Evolutionary conservation across 2,888 invertebrate genomes (phyloP).

Genomic region (Venusia cambrica): DNA sequence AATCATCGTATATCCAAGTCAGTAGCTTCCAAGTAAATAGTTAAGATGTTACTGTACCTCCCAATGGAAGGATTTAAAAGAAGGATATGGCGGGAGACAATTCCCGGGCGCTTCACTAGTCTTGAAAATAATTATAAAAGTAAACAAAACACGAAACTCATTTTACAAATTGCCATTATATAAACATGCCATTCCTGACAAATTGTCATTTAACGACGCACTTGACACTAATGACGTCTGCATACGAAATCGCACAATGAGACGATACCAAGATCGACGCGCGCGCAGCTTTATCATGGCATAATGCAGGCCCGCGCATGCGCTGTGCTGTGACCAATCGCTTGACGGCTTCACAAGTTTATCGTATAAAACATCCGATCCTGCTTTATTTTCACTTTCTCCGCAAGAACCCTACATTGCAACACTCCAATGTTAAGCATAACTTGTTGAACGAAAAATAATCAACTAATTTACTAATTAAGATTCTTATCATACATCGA

Average conservation of each 20-base stretch:
- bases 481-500: too few relatives aligned
- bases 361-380: conserved; percentile 24
- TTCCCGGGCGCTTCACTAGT: too few relatives aligned
- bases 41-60: too few relatives aligned
- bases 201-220: conserved; percentile 46
- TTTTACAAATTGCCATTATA: conserved; percentile 28
- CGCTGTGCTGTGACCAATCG: conserved; percentile 32
- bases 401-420: conserved; percentile 1
- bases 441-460: too few relatives aligned
- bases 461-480: too few relatives aligned
- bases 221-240: conserved; percentile 58
- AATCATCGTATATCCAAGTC: too few relatives aligned
- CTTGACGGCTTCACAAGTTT: conserved; percentile 29
- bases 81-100: too few relatives aligned
- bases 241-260: conserved; percentile 66
- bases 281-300: conserved; percentile 31
- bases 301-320: conserved; percentile 29
- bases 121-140: too few relatives aligned
- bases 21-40: too few relatives aligned
- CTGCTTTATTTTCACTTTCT: conserved; percentile 15
- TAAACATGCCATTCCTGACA: conserved; percentile 37
- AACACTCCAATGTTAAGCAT: too few relatives aligned
- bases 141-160: conserved; percentile 6
- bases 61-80: too few relatives aligned
- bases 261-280: conserved; percentile 37